Base-by-base conservation (phyloP, 1,140 invertebrate genomes). In the Drosophila melanogaster region DNA sequence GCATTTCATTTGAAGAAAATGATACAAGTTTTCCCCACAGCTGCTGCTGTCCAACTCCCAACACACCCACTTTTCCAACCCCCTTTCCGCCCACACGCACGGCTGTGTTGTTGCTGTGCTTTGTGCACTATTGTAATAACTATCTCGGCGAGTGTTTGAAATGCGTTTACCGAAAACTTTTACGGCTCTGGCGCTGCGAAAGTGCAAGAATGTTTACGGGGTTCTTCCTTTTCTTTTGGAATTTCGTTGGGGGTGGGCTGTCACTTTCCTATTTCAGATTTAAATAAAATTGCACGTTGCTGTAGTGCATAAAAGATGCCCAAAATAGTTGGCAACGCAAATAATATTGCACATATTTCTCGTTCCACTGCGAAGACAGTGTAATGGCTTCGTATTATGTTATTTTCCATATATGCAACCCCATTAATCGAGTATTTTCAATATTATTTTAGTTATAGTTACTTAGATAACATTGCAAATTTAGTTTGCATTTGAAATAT, bases 141-240 rank as follows among this genome's bases (percentile, higher is more conserved):
- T 86, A 87, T 87, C 83, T 87, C 75, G 62, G 84, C 84, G 79
- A 89, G 84, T 89, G 84, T 89, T 89, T 89, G 84, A 90, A 89
- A 89, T 89, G 85, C 84, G 84, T 87, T 87, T 87, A 84, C 79
- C 69, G 47, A 89, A 87, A 89, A 89, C 80, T 89, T 89, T 90
- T 83, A 79, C 83, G 53, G 66, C 70, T 83, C 64, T 49, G 64
- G 24, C 43, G 51, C 51, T 70, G 64, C 64, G 69, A 81, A 64
- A 83, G 59, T 72, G 65, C 73, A 90, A 71, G 77, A 89, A 89
- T 89, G 85, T 89, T 83, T 84, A 86, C 79, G 79, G 69, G 55
- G 70, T 70, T 70, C 65, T 49, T 70, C 57, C 26, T 26, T 19
- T 47, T 41, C 26, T 14, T 47, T 12, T 22, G 35, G 8, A 17